Base-by-base conservation (phyloP, 2,113 vertebrate species). In the Syngnathus scovelli region DNA sequence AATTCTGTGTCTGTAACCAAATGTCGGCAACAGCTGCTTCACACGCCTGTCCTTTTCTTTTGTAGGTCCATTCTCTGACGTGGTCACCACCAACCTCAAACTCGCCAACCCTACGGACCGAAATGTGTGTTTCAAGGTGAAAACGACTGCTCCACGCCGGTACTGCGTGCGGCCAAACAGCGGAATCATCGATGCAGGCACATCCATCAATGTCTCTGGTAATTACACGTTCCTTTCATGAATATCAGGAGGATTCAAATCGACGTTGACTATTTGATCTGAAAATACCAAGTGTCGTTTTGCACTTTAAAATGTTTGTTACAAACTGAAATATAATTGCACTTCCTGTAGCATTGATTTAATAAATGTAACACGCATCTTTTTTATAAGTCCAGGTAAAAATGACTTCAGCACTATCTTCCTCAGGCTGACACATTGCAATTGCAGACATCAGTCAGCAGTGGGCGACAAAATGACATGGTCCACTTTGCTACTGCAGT, bases 131-230 rank as follows among this genome's bases (percentile, higher is more conserved):
- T 99, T 99, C 86, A 99, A 99, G 91, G 96, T 98, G 77, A 99
- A 99, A 94, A 99, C 96, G 54, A 99, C 97, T 1, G 97, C 97
- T 3, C 97, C 97, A 0, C 96, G 96, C 61, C 93, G 97, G 79
- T 99, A 99, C 89, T 99, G 97, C 52, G 97, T 99, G 80, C 92
- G 97, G 81, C 97, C 97, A 78, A 99, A 99, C 93, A 98, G 96
- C 54, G 97, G 97, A 75, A 93, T 98, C 89, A 95, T 99, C 1
- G 96, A 98, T 73, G 94, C 94, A 2, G 96, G 96, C 75, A 94
- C 96, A 79, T 98, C 96, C 46, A 94, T 99, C 87, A 96, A 97
- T 71, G 95, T 99, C 44, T 98, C 96, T 71, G 97, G 97, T 99
- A 92, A 79, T n/a, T 58, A 48, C 23, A 23, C 7, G 7, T 63